phyloP scores from a whole-genome alignment of 2,888 invertebrate species.

The Yponomeuta sedellus region DNA sequence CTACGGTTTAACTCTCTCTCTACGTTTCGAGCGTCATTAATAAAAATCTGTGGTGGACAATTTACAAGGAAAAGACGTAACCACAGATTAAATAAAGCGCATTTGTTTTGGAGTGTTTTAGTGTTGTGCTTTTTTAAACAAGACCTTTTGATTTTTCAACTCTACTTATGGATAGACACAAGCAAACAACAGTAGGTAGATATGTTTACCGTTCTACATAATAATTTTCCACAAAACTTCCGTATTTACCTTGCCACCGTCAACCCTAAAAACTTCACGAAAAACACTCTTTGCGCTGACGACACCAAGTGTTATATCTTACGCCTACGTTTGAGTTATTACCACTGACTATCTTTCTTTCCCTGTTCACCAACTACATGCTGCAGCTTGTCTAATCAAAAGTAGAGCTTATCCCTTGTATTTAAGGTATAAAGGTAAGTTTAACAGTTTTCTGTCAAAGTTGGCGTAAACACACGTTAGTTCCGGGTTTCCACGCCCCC shows the following conservation, averaged over 20 bases:
- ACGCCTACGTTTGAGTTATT: conserved; percentile 53
- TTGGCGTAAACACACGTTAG: not conserved
- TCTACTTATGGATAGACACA: not conserved
- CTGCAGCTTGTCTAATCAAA: not conserved
- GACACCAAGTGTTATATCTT: conserved; percentile 30
- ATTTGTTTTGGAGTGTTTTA: too few species aligned
- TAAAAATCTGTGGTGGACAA: too few species aligned
- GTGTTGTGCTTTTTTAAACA: too few species aligned
- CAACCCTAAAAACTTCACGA: not conserved
- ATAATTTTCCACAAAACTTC: not conserved
- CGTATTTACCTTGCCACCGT: conserved; percentile 8
- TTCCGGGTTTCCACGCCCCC: not conserved
- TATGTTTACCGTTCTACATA: not conserved
- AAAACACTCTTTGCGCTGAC: conserved; percentile 11
- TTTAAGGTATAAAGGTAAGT: not conserved
- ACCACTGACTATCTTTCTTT: conserved; percentile 26
- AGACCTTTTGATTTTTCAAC: too few species aligned
- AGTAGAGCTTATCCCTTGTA: not conserved
- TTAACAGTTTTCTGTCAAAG: not conserved
- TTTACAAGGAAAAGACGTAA: too few species aligned
- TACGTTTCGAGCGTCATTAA: too few species aligned
- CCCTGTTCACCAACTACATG: not conserved
- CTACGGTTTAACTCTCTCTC: too few species aligned
- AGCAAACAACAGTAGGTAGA: not conserved
- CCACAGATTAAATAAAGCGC: too few species aligned